Base-by-base conservation (phyloP, 2,888 invertebrate genomes). In the Drosophila rellima region DNA sequence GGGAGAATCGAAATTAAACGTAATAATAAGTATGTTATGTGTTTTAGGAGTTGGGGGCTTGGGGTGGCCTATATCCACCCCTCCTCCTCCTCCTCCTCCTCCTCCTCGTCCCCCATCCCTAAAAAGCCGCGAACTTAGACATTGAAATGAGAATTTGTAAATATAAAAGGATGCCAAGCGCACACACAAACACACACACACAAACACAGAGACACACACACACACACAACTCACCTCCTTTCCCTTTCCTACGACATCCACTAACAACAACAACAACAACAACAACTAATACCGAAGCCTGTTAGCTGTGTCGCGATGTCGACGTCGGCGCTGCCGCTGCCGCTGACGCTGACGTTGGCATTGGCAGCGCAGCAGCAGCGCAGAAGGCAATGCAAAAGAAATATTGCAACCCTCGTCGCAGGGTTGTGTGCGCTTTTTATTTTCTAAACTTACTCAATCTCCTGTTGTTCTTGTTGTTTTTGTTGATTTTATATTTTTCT, bases 21-120 rank as follows among this genome's bases (percentile, higher is more conserved):
- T 91, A 91, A 91, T 91, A 91, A 89, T 88, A 90, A 91, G 90
- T 91, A 84, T 89, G 90, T 90, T 84, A 73, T 72, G 78, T 60
- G 35, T 55, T 20, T 40, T 39, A 44, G 40, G 45, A 50, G 29
- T 23, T 29, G 31, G 37, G 18, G 26, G 51, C 26, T 23, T 7
- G 45, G n/a, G 51, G 31, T 40, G 17, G 39, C 18, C 15, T 23
- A 23, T 47, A 69, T 52, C 50, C 45, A 59, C 54, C 62, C 15
- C 15, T 7, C 20, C 33, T 11, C 2, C 33, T 10, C 5, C 26
- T 20, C 1, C 18, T 31, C 29, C n/a, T 45, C 8, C 17, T 4
- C 6, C 17, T 31, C 26, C 13, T 8, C 7, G 3, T n/a, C 6
- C 7, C 45, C 11, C 17, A 3, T n/a, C 5, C 23, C 33, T 35